Percentiles rank a stretch among this genome's conserved stretches.
phyloP scores from a whole-genome alignment of 2,888 invertebrate genomes.

The Mythimna pallens region DNA sequence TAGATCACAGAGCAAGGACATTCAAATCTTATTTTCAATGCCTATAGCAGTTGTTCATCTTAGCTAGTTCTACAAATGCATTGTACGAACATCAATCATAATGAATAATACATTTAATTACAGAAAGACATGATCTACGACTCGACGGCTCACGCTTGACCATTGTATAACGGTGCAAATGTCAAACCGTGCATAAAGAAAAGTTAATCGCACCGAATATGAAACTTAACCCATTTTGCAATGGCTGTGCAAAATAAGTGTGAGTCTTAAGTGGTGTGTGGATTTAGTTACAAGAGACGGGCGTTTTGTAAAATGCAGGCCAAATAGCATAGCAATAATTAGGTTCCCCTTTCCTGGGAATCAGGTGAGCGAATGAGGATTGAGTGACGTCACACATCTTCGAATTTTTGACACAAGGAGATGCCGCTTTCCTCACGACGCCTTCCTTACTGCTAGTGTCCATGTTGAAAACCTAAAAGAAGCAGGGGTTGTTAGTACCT shows the following conservation, averaged over 20 bases:
- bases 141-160: background rate
- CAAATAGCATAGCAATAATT: background rate
- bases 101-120: background rate
- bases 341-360: no score
- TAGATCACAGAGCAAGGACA: no score
- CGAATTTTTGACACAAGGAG: no score
- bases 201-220: conserved; percentile 76
- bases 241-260: conserved; percentile 74
- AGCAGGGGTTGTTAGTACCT: no score
- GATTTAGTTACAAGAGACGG: conserved; percentile 42
- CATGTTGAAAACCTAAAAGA: no score
- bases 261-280: conserved; percentile 24
- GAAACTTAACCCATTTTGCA: conserved; percentile 71
- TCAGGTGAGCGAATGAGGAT: no score
- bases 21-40: no score
- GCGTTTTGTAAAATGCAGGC: background rate
- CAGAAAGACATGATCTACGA: background rate
- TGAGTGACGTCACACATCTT: no score
- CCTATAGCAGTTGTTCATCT: no score
- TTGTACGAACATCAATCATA: background rate
- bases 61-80: background rate
- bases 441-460: no score
- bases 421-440: no score
- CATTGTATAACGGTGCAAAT: conserved; percentile 42
- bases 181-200: conserved; percentile 65